These are phyloP conservation scores for Pogonognathellus flavescens DNA, from an alignment of 1,140 invertebrate species.

Conservation along the genomic window DNA sequence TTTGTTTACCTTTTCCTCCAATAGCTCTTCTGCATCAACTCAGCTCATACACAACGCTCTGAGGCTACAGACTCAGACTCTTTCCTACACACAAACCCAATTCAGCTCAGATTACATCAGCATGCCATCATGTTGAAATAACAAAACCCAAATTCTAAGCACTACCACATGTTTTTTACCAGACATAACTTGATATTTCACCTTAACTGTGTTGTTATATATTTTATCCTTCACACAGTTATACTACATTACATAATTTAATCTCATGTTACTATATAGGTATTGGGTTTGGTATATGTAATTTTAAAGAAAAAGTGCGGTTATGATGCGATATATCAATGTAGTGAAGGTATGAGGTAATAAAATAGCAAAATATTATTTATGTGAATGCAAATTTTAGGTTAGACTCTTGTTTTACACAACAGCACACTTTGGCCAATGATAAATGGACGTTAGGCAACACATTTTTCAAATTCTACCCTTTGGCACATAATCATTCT, in stretches of 20 bases:
- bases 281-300: no score
- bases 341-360: not conserved
- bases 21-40: not conserved
- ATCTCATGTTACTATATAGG: no score
- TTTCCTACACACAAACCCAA: not conserved
- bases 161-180: not conserved
- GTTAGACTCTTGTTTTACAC: not conserved
- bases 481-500: not conserved
- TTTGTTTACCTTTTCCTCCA: conserved; percentile 37
- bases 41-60: not conserved
- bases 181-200: not conserved
- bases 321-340: no score
- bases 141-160: not conserved
- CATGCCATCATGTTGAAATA: not conserved
- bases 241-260: no score
- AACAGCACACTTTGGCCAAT: not conserved
- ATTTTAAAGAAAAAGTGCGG: no score
- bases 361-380: not conserved
- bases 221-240: no score
- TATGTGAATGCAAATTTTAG: not conserved
- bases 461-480: not conserved
- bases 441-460: not conserved
- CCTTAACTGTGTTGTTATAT: no score
- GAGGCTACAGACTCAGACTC: not conserved
- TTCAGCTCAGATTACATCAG: not conserved